Percentiles rank a stretch among this genome's conserved stretches.
Conservation (phyloP, 1,140 invertebrate genomes). For the Ips nitidus region DNA sequence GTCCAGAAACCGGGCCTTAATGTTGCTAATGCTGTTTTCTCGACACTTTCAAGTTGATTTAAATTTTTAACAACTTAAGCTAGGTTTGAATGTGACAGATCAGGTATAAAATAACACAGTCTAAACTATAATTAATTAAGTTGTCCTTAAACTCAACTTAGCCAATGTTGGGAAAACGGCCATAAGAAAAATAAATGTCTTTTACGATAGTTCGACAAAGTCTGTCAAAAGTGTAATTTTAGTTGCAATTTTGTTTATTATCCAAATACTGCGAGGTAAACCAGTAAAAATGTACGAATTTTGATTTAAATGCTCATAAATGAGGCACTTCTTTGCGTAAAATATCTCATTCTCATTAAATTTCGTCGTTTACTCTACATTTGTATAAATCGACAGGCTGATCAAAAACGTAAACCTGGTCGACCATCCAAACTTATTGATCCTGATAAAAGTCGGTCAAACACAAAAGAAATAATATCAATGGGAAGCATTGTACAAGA, state of each 20-base stretch:
- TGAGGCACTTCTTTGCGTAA: neutral
- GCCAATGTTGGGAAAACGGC: no score
- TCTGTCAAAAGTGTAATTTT: no score
- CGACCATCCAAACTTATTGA: neutral
- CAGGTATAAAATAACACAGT: no score
- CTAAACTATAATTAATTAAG: no score
- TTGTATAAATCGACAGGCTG: neutral
- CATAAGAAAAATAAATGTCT: no score
- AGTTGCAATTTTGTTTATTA: neutral
- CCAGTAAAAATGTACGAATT: neutral
- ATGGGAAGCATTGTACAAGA: neutral
- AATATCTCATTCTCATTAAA: neutral
- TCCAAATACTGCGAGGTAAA: neutral
- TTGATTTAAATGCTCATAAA: constrained; percentile 1
- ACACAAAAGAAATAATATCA: neutral
- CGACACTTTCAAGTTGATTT: no score
- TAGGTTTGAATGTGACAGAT: no score
- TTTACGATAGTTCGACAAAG: no score
- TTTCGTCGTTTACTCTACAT: neutral
- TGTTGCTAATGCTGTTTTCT: no score
- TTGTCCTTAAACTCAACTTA: no score
- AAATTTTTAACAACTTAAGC: no score
- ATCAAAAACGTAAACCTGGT: neutral
- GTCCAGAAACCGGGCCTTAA: no score
- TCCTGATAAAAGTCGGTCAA: neutral